Conservation (phyloP, 2,113 vertebrate genomes). For the Salminus brasiliensis region DNA sequence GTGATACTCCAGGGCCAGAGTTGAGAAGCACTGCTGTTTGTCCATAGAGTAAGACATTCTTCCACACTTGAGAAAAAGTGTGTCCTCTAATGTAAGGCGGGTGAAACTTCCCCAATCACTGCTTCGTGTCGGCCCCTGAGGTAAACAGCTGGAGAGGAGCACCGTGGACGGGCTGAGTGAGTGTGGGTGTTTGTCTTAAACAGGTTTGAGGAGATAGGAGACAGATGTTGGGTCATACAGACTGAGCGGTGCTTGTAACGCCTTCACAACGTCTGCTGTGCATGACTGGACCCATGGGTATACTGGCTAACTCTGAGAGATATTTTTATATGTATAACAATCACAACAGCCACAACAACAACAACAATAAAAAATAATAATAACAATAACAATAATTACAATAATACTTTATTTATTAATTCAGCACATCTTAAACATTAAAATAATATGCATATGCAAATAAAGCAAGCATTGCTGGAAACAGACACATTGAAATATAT, state of each 20-base stretch:
- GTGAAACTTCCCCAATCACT: slow-evolving; percentile 3
- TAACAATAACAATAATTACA: neutral
- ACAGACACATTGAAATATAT: too few relatives aligned
- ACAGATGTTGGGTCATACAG: slow-evolving; percentile 43
- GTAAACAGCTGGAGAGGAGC: slow-evolving; percentile 42
- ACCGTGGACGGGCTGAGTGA: neutral
- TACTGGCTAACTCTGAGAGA: neutral
- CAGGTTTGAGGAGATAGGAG: slow-evolving; percentile 34
- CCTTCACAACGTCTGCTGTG: neutral
- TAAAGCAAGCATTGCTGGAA: too few relatives aligned
- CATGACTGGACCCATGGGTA: neutral
- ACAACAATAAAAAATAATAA: neutral
- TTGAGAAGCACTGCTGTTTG: too few relatives aligned
- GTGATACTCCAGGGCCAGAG: too few relatives aligned
- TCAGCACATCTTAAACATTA: neutral
- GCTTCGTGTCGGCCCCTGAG: slow-evolving; percentile 14
- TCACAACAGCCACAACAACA: too few relatives aligned
- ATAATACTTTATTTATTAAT: neutral
- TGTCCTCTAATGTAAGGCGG: slow-evolving; percentile 1
- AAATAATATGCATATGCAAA: too few relatives aligned
- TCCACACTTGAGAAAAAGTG: slow-evolving; percentile 30
- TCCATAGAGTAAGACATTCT: slow-evolving; percentile 22
- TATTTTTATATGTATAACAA: too few relatives aligned
- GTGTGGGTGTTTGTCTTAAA: slow-evolving; percentile 31
- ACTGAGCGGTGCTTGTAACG: slow-evolving; percentile 12